These are phyloP conservation scores for Aleiodes sp. DNA, from an alignment of 1,140 invertebrate species.

Conservation along the genomic window DNA sequence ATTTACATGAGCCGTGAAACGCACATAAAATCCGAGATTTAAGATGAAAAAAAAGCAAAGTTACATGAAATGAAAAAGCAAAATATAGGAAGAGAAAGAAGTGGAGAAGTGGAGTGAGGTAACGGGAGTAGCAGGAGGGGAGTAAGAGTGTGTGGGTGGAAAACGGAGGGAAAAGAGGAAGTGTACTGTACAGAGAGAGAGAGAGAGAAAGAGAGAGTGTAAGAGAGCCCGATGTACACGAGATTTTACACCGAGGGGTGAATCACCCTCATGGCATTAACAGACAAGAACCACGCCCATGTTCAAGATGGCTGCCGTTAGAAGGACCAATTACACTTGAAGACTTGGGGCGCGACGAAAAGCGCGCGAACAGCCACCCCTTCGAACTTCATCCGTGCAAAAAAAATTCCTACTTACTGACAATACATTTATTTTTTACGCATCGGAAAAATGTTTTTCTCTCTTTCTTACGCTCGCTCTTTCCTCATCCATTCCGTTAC, in stretches of 20 bases:
- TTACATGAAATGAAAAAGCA: too few species aligned
- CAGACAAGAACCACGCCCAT: constrained; percentile 23
- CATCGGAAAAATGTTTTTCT: constrained; percentile 27
- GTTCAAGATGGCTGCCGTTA: constrained; percentile 33
- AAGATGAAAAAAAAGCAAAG: too few species aligned
- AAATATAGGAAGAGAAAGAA: too few species aligned
- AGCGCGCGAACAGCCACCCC: constrained; percentile 33
- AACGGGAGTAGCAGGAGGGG: too few species aligned
- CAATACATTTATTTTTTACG: constrained; percentile 28
- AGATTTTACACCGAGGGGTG: constrained; percentile 27
- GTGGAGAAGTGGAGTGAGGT: too few species aligned
- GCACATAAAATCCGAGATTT: too few species aligned
- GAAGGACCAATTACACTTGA: constrained; percentile 27
- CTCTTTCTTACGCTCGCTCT: neutral
- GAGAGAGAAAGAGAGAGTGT: constrained; percentile 11
- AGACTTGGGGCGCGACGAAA: constrained; percentile 22
- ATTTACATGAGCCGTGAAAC: too few species aligned
- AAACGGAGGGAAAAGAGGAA: constrained; percentile 8
- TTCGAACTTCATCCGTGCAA: neutral
- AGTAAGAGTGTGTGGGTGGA: neutral
- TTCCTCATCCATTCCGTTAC: neutral
- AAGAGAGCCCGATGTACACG: constrained; percentile 10
- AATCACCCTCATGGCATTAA: constrained; percentile 27
- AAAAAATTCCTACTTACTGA: neutral
- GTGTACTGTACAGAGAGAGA: constrained; percentile 15